Evolutionary conservation across 2,888 invertebrate species (phyloP).

Genomic region (Chrysolina americana): DNA sequence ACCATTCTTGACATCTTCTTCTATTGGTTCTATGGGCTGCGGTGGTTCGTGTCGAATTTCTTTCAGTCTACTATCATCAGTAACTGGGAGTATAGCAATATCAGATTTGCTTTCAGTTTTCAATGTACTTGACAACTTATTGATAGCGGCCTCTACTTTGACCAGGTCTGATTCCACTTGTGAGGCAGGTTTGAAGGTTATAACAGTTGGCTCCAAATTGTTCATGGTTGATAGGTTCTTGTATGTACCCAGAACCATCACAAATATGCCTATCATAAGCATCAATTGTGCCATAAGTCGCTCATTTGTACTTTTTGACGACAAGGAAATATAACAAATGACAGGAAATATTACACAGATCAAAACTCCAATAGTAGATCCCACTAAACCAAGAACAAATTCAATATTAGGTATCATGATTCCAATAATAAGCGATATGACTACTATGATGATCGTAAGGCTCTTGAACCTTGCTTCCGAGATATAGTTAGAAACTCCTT

Average conservation of each 20-base stretch:
- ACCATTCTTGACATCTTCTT: slow-evolving; percentile 42
- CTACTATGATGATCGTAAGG: slow-evolving; percentile 86
- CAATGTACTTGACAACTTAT: slow-evolving; percentile 30
- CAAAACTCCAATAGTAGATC: slow-evolving; percentile 95
- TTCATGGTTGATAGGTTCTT: slow-evolving; percentile 83
- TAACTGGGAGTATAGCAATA: slow-evolving; percentile 37
- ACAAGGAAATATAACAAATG: slow-evolving; percentile 88
- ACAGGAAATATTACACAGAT: slow-evolving; percentile 96
- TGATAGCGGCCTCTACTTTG: slow-evolving; percentile 29
- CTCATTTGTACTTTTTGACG: slow-evolving; percentile 88
- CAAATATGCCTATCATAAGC: slow-evolving; percentile 84
- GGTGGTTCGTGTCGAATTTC: slow-evolving; percentile 67
- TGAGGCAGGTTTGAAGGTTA: slow-evolving; percentile 23
- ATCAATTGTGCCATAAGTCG: slow-evolving; percentile 86
- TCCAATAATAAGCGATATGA: slow-evolving; percentile 83
- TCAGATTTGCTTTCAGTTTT: slow-evolving; percentile 37
- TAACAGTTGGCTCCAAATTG: slow-evolving; percentile 22
- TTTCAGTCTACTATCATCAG: slow-evolving; percentile 61
- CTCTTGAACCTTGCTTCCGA: slow-evolving; percentile 87
- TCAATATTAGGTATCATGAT: slow-evolving; percentile 94
- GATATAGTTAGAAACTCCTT: slow-evolving; percentile 79
- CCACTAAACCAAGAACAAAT: slow-evolving; percentile 92
- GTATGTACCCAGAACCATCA: slow-evolving; percentile 92
- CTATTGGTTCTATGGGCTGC: slow-evolving; percentile 61
- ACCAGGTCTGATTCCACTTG: slow-evolving; percentile 7